Evolutionary conservation across 2,113 vertebrate genomes (phyloP), one percentile per base, ranked within the genome.

Genomic region (Gymnogyps californianus): DNA sequence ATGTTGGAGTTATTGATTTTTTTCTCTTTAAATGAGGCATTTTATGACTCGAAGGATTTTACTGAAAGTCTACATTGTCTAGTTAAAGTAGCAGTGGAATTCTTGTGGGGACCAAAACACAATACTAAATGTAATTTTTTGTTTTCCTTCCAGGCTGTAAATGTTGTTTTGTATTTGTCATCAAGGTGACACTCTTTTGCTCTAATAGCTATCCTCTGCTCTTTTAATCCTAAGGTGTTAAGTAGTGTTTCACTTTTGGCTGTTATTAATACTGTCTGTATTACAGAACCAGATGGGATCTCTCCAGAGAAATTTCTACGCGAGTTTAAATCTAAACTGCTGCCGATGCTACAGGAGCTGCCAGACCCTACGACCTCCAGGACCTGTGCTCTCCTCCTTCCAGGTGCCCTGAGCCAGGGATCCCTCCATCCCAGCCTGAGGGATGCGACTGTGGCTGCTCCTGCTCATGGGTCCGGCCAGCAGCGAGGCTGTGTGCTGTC

Each of bases 21-120:
- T 91, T 78, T 87, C 47, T 52, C 42, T 90, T 89, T 91, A 96
- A 97, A 93, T 76, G 25, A 90, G 16, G 21, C 80, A 55, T 85
- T 93, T 97, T 96, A 66, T 71, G 22, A 86, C 67, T 88, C 55
- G 93, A 86, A 90, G 31, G n/a, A 80, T 65, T 94, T 87, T 83
- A 66, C 22, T 86, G 49, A 51, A 91, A 86, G 28, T 87, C 64
- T 89, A 44, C 9, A 38, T 44, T 64, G 71, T 22, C 58, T 85
- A 57, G 21, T 61, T 95, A 91, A 92, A 87, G 32, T 57, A 87
- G 46, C 12, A 90, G 31, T 47, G 34, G 61, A 79, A 82, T 84
- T 94, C 75, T 94, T 91, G 19, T 44, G 44, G 44, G 40, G 16
- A 88, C 26, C 5, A 91, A 87, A 89, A 28, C 31, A 82, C 24